Evolutionary conservation across 2,888 invertebrate species (phyloP).

Genomic region (Cephus pulcher): DNA sequence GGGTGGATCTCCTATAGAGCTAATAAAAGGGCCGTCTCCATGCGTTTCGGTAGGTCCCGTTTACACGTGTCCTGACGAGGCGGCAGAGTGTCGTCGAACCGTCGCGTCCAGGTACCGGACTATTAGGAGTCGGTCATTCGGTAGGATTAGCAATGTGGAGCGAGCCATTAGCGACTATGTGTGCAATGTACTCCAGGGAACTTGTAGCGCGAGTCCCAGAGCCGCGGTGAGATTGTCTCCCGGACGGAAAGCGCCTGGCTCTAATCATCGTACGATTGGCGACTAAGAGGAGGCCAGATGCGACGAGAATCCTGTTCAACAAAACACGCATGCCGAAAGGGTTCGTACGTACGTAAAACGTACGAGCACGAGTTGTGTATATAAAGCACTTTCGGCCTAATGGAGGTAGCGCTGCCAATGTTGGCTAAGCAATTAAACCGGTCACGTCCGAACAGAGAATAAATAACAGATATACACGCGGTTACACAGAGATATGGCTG

Average conservation of each 20-base stretch:
- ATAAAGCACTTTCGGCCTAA: conserved; percentile 38
- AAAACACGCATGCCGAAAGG: conserved; percentile 8
- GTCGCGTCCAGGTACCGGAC: background rate
- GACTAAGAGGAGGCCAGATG: conserved; percentile 14
- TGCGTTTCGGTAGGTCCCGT: conserved; percentile 21
- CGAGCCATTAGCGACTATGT: conserved; percentile 49
- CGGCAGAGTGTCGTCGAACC: conserved; percentile 26
- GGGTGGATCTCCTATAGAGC: background rate
- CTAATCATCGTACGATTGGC: conserved; percentile 8
- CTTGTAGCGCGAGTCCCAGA: conserved; percentile 33
- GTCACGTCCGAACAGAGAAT: conserved; percentile 47
- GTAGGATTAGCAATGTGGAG: conserved; percentile 44
- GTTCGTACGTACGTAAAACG: background rate
- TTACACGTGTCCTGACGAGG: conserved; percentile 41
- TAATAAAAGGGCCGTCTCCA: background rate
- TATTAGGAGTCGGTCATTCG: conserved; percentile 34
- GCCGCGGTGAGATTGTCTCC: conserved; percentile 6
- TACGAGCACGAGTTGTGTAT: conserved; percentile 17
- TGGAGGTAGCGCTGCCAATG: conserved; percentile 49
- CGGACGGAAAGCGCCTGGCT: background rate
- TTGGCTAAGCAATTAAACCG: conserved; percentile 52
- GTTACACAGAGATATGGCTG: conserved; percentile 30
- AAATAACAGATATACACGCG: conserved; percentile 50
- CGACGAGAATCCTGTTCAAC: conserved; percentile 12
- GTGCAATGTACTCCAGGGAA: conserved; percentile 50